These are phyloP conservation scores for Aplysina aerophoba DNA, from an alignment of 37 sponge, comb jelly and placozoan genomes.

Conservation along the genomic window DNA sequence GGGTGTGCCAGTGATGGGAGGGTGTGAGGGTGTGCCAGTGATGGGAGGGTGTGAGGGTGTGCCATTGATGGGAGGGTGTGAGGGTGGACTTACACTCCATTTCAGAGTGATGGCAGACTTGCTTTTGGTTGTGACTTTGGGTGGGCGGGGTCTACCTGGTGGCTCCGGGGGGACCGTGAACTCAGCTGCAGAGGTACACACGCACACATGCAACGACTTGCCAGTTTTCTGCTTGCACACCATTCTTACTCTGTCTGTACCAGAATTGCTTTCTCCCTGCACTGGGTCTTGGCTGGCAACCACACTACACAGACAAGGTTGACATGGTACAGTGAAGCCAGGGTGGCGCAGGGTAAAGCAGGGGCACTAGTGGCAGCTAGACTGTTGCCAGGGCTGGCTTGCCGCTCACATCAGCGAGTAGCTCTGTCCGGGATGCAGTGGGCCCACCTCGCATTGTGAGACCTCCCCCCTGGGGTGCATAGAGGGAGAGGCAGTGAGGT, in stretches of 20 bases:
- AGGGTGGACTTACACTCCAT: conserved; percentile 44
- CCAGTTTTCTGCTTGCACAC: no score
- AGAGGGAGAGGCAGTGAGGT: not conserved
- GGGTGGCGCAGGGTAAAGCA: no score
- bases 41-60: not conserved
- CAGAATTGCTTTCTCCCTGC: not conserved
- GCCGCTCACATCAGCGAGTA: not conserved
- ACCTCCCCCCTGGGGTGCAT: not conserved
- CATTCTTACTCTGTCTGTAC: no score
- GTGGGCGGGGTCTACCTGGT: conserved; percentile 29
- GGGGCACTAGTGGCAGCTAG: no score
- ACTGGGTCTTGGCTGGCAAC: not conserved
- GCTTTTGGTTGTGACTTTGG: conserved; percentile 26
- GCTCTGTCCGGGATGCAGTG: conserved; percentile 2
- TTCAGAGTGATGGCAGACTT: conserved; percentile 60
- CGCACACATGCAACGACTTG: not conserved
- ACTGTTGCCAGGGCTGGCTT: no score
- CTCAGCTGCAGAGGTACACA: not conserved
- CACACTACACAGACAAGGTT: not conserved
- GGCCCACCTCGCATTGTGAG: not conserved
- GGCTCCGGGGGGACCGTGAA: conserved; percentile 23
- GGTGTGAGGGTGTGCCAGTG: not conserved
- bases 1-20: not conserved
- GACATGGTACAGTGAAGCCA: no score
- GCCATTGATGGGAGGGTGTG: not conserved